These are phyloP conservation scores for Orientallactaga bullata DNA, from an alignment of 2,113 vertebrate genomes.

Conservation along the genomic window DNA sequence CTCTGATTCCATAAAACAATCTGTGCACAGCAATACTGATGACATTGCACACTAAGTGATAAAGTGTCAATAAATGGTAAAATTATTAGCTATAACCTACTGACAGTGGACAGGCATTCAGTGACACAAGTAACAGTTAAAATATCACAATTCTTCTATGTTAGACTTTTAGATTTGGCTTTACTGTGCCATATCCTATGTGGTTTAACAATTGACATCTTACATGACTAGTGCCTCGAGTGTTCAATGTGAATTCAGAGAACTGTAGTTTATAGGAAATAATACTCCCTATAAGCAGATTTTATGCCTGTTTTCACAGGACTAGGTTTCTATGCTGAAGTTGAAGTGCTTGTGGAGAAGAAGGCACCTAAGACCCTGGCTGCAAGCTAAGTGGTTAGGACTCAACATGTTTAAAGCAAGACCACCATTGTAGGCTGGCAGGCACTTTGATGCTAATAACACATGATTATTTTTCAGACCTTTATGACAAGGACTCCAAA, in stretches of 20 bases:
- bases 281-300: background rate
- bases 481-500: constrained; percentile 62
- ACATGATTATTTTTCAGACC: constrained; percentile 41
- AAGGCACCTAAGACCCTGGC: constrained; percentile 19
- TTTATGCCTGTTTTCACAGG: constrained; percentile 52
- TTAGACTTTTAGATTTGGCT: background rate
- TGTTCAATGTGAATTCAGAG: constrained; percentile 9
- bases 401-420: constrained; percentile 45
- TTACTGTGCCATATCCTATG: background rate
- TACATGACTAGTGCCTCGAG: background rate
- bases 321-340: constrained; percentile 36
- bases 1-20: background rate
- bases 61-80: background rate
- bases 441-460: constrained; percentile 58
- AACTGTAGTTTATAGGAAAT: background rate
- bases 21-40: rapidly evolving
- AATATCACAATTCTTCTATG: background rate
- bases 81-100: background rate
- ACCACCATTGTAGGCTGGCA: background rate
- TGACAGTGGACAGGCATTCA: background rate
- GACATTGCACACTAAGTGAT: background rate
- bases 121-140: background rate
- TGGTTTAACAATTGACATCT: background rate
- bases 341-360: background rate
- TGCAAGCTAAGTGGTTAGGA: background rate